Evolutionary conservation across 2,888 invertebrate genomes (phyloP).

Genomic region (Embidobia sp.): DNA sequence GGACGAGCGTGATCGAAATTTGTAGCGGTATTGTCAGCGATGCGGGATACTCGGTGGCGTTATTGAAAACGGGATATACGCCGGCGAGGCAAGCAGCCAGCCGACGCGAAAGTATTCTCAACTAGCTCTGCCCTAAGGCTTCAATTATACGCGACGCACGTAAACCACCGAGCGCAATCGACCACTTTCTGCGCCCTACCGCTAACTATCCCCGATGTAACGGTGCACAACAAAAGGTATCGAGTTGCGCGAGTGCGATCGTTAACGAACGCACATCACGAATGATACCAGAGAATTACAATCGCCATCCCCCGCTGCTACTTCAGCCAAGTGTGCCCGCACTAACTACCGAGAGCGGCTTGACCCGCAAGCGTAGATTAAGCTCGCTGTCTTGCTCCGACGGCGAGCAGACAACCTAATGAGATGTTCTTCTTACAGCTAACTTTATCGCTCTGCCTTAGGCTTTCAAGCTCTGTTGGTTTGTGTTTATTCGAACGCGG

Average conservation of each 20-base stretch:
- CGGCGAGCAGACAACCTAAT: constrained; percentile 14
- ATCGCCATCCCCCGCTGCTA: constrained; percentile 37
- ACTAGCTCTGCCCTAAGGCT: constrained; percentile 69
- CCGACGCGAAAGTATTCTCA: constrained; percentile 63
- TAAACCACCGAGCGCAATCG: constrained; percentile 73
- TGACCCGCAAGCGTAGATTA: constrained; percentile 49
- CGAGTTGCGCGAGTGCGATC: constrained; percentile 76
- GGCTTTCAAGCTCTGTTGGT: constrained; percentile 1
- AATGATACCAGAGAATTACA: constrained; percentile 66
- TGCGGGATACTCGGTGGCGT: constrained; percentile 53
- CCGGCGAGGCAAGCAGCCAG: constrained; percentile 31
- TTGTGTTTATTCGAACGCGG: constrained; percentile 16
- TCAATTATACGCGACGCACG: constrained; percentile 70
- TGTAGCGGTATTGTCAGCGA: constrained; percentile 44
- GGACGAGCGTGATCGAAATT: constrained; percentile 35
- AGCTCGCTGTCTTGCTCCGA: constrained; percentile 25
- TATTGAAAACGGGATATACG: constrained; percentile 50
- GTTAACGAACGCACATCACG: constrained; percentile 73
- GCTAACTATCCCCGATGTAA: constrained; percentile 73
- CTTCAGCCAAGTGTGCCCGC: constrained; percentile 48
- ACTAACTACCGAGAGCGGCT: constrained; percentile 36
- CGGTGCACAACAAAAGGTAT: constrained; percentile 77
- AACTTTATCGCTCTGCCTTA: constrained; percentile 7
- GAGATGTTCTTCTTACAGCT: constrained; percentile 24
- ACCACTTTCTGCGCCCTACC: constrained; percentile 72